Conservation (phyloP, 1,140 invertebrate genomes). For the Rhopalosiphum maidis region DNA sequence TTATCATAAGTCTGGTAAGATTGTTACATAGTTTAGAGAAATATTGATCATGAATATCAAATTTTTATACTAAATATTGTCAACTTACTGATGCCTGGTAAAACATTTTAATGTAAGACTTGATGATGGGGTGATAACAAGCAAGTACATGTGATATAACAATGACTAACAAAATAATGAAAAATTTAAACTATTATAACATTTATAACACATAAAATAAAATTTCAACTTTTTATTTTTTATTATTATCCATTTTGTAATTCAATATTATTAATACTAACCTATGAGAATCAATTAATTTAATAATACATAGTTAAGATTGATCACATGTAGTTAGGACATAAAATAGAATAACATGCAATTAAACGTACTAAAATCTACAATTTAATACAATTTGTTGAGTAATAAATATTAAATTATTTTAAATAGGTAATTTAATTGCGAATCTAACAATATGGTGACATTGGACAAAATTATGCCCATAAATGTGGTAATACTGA, state of each 20-base stretch:
- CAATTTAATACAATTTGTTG: slow-evolving; percentile 19
- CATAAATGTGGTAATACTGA: not conserved
- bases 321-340: slow-evolving; percentile 17
- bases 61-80: too few species aligned
- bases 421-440: slow-evolving; percentile 1
- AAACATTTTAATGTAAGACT: too few species aligned
- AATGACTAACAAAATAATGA: too few species aligned
- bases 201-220: not conserved
- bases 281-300: not conserved
- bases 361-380: slow-evolving; percentile 14
- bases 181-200: too few species aligned
- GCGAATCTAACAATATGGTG: not conserved
- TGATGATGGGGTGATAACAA: too few species aligned
- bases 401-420: not conserved
- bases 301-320: not conserved
- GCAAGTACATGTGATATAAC: too few species aligned
- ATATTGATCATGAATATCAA: too few species aligned
- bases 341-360: not conserved
- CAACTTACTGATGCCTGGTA: too few species aligned
- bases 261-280: slow-evolving; percentile 23
- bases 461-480: not conserved
- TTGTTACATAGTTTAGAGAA: too few species aligned
- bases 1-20: too few species aligned
- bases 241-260: not conserved
- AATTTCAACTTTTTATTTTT: not conserved